Evolutionary conservation across 2,797 vertebrate genomes (phyloP).

Genomic region (Poecile montanus): DNA sequence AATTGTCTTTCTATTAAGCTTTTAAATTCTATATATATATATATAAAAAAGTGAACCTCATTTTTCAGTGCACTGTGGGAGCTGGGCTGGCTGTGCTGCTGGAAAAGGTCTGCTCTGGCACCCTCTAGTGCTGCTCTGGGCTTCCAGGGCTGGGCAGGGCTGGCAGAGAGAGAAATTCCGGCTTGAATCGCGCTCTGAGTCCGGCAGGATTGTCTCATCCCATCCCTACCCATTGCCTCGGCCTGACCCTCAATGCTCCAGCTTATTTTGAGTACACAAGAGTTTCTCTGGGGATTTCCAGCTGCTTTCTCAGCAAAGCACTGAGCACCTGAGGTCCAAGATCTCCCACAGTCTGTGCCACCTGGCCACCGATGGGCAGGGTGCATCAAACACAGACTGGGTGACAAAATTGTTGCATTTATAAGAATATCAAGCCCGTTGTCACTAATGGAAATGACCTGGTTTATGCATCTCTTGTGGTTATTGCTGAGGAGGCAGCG

Average conservation of each 20-base stretch:
- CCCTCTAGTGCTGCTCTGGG: conserved; percentile 28
- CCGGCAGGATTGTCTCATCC: neutral
- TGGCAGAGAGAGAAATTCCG: neutral
- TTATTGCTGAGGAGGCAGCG: neutral
- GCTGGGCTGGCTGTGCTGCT: neutral
- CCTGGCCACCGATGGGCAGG: neutral
- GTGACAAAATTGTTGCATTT: neutral
- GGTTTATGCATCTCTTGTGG: accelerated
- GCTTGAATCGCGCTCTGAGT: accelerated
- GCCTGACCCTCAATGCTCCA: accelerated
- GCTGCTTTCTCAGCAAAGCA: neutral
- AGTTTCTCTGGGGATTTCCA: neutral
- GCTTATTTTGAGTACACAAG: neutral
- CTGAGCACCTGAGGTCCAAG: neutral
- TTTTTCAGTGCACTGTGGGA: too few species aligned
- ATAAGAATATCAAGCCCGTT: accelerated
- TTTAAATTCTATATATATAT: too few species aligned
- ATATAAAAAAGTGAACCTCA: too few species aligned
- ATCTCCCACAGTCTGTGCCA: accelerated
- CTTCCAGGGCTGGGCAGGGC: too few species aligned
- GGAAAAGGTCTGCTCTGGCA: conserved; percentile 24
- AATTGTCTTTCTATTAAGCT: too few species aligned
- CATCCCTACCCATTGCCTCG: too few species aligned
- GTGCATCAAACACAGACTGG: neutral
- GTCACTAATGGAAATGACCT: neutral